Percentiles rank a stretch among this genome's conserved stretches.
Conservation (phyloP, 2,113 vertebrate genomes). For the Lanius collurio region DNA sequence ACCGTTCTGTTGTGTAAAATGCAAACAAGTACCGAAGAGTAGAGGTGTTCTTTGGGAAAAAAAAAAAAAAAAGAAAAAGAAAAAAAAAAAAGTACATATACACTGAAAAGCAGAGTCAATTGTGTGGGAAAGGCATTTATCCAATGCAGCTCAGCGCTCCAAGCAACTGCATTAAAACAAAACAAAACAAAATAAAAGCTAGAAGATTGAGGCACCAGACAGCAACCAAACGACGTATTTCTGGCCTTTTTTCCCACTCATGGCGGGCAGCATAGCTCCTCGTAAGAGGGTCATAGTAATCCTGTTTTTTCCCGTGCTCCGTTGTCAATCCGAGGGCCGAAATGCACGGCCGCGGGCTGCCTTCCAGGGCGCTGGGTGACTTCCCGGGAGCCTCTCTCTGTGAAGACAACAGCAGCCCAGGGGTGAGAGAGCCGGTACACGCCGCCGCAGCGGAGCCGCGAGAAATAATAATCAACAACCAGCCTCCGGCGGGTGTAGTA, state of each 20-base stretch:
- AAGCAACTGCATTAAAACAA: neutral
- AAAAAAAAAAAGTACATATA: neutral
- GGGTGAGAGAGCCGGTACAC: constrained; percentile 4
- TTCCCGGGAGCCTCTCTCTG: constrained; percentile 54
- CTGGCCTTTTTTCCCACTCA: constrained; percentile 43
- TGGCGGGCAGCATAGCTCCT: constrained; percentile 30
- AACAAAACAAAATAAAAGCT: neutral
- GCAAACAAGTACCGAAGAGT: neutral
- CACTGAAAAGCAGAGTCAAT: constrained; percentile 35
- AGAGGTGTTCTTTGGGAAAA: neutral
- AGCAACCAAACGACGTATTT: constrained; percentile 18
- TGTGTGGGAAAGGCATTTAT: constrained; percentile 10
- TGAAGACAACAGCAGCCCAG: constrained; percentile 61
- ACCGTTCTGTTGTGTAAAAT: constrained; percentile 2
- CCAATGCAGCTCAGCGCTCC: constrained; percentile 38
- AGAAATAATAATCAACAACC: neutral
- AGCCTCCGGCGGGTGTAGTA: neutral
- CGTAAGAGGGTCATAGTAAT: constrained; percentile 59
- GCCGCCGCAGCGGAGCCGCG: neutral
- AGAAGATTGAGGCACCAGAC: neutral
- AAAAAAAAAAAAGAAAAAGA: neutral
- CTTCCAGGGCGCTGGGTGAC: neutral
- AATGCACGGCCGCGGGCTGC: neutral
- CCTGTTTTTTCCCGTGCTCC: constrained; percentile 13
- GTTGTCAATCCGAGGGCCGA: neutral